These are phyloP conservation scores for Achroia grisella DNA, from an alignment of 1,140 invertebrate genomes.

Conservation along the genomic window DNA sequence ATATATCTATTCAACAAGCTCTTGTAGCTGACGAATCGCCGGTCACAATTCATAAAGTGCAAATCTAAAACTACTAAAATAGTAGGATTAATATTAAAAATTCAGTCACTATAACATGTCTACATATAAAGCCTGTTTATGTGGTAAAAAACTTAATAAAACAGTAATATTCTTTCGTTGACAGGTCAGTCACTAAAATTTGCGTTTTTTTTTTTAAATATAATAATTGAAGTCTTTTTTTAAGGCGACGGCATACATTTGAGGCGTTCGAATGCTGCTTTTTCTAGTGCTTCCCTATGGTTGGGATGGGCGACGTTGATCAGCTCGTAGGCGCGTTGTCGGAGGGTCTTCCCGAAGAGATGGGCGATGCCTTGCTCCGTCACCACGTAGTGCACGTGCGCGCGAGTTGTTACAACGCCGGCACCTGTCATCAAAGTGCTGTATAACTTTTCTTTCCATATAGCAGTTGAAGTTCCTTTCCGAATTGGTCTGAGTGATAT, in stretches of 20 bases:
- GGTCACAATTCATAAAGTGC: not conserved
- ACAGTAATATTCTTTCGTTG: not conserved
- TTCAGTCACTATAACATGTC: too few relatives aligned
- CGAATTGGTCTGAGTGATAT: too few relatives aligned
- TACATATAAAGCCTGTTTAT: too few relatives aligned
- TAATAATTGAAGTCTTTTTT: constrained; percentile 7
- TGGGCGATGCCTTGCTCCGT: constrained; percentile 94
- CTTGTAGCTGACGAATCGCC: not conserved
- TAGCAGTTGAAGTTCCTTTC: too few relatives aligned
- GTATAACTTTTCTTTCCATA: too few relatives aligned
- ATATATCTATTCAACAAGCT: not conserved
- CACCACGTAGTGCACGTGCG: constrained; percentile 94
- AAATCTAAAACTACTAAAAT: constrained; percentile 7
- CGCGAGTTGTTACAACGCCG: constrained; percentile 94
- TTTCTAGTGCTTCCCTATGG: constrained; percentile 89
- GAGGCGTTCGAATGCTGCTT: constrained; percentile 90
- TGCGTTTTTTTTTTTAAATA: not conserved
- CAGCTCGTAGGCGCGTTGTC: constrained; percentile 91
- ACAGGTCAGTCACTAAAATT: not conserved
- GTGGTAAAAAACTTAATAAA: too few relatives aligned
- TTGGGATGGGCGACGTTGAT: constrained; percentile 94
- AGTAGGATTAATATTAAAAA: constrained; percentile 6
- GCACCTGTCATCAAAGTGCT: too few relatives aligned
- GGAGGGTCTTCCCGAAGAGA: constrained; percentile 91
- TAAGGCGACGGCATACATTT: constrained; percentile 88